Percentiles rank a stretch among this genome's conserved stretches.
These are phyloP conservation scores for Harpagoxenus sublaevis DNA, from an alignment of 2,888 invertebrate species.

Conservation along the genomic window DNA sequence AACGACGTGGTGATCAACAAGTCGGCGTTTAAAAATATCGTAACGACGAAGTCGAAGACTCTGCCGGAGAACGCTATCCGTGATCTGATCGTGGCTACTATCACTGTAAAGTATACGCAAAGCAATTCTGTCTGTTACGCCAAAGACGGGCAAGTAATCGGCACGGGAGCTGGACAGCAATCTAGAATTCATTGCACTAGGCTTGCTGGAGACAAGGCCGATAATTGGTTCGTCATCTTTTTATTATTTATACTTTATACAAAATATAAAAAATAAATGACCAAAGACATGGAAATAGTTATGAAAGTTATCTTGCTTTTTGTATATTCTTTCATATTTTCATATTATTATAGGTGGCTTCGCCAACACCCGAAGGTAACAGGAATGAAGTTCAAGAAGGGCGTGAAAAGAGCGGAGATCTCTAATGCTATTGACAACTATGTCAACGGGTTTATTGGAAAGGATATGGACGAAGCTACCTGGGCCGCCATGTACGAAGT, in stretches of 20 bases:
- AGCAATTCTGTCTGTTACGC: constrained; percentile 99
- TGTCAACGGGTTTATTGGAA: constrained; percentile 96
- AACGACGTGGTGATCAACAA: constrained; percentile 95
- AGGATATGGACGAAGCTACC: constrained; percentile 92
- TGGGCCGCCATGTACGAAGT: constrained; percentile 93
- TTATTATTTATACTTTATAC: not conserved
- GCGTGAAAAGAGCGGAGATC: constrained; percentile 95
- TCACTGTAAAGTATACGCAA: constrained; percentile 98
- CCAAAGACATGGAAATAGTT: not conserved
- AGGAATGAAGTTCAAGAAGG: constrained; percentile 93
- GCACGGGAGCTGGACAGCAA: constrained; percentile 99
- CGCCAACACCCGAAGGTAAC: constrained; percentile 96
- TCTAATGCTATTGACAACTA: constrained; percentile 98
- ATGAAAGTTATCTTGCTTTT: not conserved
- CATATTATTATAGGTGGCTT: constrained; percentile 91
- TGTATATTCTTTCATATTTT: not conserved
- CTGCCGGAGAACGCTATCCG: constrained; percentile 92
- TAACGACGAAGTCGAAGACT: constrained; percentile 88
- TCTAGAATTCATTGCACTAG: constrained; percentile 99
- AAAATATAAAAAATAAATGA: not conserved
- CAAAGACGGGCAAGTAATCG: constrained; percentile 96
- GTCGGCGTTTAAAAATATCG: constrained; percentile 93
- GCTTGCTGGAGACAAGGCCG: constrained; percentile 98
- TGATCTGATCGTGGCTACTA: constrained; percentile 97
- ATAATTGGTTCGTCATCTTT: constrained; percentile 92